Conservation (phyloP, 1,140 invertebrate species). For the Metopolophium dirhodum region DNA sequence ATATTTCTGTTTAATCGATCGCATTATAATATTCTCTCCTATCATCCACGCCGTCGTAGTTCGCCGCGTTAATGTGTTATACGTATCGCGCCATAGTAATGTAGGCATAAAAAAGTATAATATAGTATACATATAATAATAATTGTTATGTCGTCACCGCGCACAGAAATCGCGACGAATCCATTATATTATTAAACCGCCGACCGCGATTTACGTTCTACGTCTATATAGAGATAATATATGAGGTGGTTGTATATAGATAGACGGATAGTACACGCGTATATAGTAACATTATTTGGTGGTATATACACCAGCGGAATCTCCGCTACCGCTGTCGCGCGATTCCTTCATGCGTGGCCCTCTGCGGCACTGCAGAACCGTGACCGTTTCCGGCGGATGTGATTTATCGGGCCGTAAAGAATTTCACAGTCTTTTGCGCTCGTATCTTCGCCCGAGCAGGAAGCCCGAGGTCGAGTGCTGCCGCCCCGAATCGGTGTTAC, state of each 20-base stretch:
- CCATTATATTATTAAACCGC: not conserved
- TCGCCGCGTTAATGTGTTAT: not conserved
- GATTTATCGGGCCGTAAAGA: constrained; percentile 56
- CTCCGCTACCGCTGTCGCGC: not conserved
- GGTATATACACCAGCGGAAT: not conserved
- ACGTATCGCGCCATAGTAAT: not conserved
- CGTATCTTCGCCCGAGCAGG: constrained; percentile 16
- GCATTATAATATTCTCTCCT: not conserved
- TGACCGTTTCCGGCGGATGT: constrained; percentile 56
- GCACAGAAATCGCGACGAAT: constrained; percentile 13
- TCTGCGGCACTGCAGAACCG: not conserved
- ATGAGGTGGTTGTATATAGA: not conserved
- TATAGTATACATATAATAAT: no score
- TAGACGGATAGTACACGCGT: not conserved
- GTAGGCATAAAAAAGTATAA: no score
- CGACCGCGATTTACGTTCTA: not conserved
- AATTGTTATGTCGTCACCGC: not conserved
- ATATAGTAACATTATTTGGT: not conserved
- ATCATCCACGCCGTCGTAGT: not conserved
- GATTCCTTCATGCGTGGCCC: constrained; percentile 16
- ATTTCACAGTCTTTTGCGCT: constrained; percentile 50
- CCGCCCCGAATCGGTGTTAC: not conserved
- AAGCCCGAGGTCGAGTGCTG: constrained; percentile 27
- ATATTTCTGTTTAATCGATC: not conserved
- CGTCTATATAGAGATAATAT: not conserved